Base-by-base conservation (phyloP, 2,888 invertebrate species). In the Cephalotes varians region DNA sequence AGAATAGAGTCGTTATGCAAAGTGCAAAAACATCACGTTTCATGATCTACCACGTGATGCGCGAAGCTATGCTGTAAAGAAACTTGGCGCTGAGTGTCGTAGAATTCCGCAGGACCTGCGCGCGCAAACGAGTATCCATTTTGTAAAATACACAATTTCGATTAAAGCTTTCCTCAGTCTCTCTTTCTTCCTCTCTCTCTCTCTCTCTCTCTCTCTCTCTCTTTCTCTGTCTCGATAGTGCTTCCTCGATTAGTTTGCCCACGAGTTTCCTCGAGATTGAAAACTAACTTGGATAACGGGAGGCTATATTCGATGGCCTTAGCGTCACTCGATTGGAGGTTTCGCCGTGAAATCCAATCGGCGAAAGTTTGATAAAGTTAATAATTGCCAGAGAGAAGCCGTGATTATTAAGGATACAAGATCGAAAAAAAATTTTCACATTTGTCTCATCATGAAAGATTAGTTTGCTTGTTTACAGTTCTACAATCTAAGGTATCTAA, bases 71-170 rank as follows among this genome's bases (percentile, higher is more conserved):
- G 85, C 80, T 79, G 69, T 85, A 83, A 67, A 28, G 44, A 31
- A 44, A 31, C 2, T 10, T 12, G 12, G 72, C 85, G 69, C 60
- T 49, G 80, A 73, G 84, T 83, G 37, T 28, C 56, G n/a, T 62
- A 86, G 87, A 64, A 88, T 85, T 88, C 82, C 83, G 88, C 86
- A 82, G 87, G 84, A 85, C 21, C 7, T 88, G 88, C 88, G 84
- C 85, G 88, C 87, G 88, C 87, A 87, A 18, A 21, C 28, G 51
- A 25, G n/a, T 40, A 56, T 3, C 7, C 3, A 34, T 62, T 62
- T 44, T 47, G 60, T 73, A 60, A 60, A 31, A 47, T 21, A 21
- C 15, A 34, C 28, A 54, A 5, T 31, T 15, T 15, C 37, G 31
- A 3, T 65, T 65, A 25, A 56, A 71, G 67, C 12, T 44, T 58